phyloP scores from a whole-genome alignment of 2,113 vertebrate genomes.

The Zosterops hypoxanthus region DNA sequence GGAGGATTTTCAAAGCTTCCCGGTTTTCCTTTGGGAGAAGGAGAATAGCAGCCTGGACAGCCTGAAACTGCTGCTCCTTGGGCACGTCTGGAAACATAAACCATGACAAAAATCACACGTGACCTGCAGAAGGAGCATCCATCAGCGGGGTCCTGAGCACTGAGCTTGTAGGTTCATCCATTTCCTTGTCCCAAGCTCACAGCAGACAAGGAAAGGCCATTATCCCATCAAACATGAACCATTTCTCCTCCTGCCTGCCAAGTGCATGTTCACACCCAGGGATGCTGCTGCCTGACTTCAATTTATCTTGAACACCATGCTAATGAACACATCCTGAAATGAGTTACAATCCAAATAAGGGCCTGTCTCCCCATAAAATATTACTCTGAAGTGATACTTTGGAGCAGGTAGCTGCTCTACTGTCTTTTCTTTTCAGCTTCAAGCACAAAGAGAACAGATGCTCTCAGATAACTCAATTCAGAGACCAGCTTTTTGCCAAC shows the following conservation, averaged over 20 bases:
- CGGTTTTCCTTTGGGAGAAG: constrained; percentile 87
- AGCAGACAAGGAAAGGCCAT: neutral
- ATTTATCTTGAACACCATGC: neutral
- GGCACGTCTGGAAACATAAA: constrained; percentile 77
- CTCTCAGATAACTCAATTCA: neutral
- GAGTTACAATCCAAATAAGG: neutral
- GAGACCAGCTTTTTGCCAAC: neutral
- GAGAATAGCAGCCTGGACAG: constrained; percentile 84
- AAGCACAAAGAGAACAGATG: neutral
- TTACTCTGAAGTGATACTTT: neutral
- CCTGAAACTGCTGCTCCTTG: constrained; percentile 82
- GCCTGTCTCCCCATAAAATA: neutral
- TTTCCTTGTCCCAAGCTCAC: neutral
- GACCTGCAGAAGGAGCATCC: neutral
- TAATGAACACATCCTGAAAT: neutral
- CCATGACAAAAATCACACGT: accelerated
- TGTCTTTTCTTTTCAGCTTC: neutral
- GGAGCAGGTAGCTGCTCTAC: neutral
- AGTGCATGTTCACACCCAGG: neutral
- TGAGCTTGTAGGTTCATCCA: neutral
- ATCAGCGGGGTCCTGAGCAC: neutral
- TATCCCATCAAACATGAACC: neutral
- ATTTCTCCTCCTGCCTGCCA: neutral
- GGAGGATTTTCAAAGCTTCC: constrained; percentile 83
- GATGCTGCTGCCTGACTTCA: neutral